phyloP scores from a whole-genome alignment of 2,888 invertebrate genomes.

The Tachina grossa region DNA sequence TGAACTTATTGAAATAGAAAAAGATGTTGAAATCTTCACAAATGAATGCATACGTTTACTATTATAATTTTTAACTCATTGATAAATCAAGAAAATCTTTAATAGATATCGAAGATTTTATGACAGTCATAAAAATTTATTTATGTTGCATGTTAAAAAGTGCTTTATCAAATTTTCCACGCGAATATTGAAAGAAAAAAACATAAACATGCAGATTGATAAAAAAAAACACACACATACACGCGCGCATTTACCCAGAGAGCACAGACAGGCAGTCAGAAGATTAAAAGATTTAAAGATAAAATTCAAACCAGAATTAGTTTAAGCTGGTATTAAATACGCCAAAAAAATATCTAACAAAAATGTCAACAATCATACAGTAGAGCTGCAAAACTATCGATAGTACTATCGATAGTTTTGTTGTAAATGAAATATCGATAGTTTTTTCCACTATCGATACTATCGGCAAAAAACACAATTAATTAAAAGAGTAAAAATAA shows the following conservation, averaged over 20 bases:
- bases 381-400: too few relatives aligned
- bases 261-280: not conserved
- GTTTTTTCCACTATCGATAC: too few relatives aligned
- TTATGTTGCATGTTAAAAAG: constrained; percentile 41
- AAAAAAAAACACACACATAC: too few relatives aligned
- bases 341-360: not conserved
- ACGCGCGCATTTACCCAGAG: not conserved
- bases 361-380: constrained; percentile 24
- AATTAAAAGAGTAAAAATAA: too few relatives aligned
- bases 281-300: not conserved
- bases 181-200: not conserved
- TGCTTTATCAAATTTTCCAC: constrained; percentile 25
- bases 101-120: constrained; percentile 3
- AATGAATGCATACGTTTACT: not conserved
- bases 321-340: constrained; percentile 4
- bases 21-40: not conserved
- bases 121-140: constrained; percentile 7
- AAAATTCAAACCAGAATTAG: not conserved
- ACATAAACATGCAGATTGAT: not conserved
- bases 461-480: too few relatives aligned
- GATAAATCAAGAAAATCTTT: constrained; percentile 8
- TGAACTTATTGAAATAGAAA: not conserved
- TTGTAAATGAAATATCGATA: too few relatives aligned
- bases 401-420: too few relatives aligned
- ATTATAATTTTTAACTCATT: not conserved